Evolutionary conservation across 1,140 invertebrate species (phyloP).

Genomic region (Probaryconus sp.): DNA sequence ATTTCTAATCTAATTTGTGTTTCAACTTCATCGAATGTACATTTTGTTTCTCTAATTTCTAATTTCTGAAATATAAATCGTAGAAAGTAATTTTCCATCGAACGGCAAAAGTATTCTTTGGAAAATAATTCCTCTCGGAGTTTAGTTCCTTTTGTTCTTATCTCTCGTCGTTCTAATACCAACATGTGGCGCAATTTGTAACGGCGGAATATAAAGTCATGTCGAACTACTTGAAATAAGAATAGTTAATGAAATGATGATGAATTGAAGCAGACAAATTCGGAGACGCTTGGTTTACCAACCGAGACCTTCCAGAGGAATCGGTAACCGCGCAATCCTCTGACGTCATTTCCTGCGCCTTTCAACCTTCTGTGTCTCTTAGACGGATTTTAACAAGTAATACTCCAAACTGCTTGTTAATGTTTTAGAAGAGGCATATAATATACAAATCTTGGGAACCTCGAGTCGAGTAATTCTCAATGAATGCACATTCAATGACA

Average conservation of each 20-base stretch:
- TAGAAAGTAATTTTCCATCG: too few relatives aligned
- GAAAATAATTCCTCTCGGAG: too few relatives aligned
- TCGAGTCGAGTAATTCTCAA: too few relatives aligned
- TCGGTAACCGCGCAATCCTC: slow-evolving; percentile 67
- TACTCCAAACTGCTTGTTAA: slow-evolving; percentile 19
- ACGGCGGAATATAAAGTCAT: slow-evolving; percentile 34
- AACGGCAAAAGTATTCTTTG: too few relatives aligned
- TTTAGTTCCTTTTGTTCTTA: too few relatives aligned
- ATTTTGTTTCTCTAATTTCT: too few relatives aligned
- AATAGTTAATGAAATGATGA: slow-evolving; percentile 62
- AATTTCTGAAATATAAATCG: too few relatives aligned
- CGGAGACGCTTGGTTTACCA: slow-evolving; percentile 73
- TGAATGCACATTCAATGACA: too few relatives aligned
- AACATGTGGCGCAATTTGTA: slow-evolving; percentile 20
- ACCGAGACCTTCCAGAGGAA: slow-evolving; percentile 69
- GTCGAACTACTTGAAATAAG: slow-evolving; percentile 46
- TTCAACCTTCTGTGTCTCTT: slow-evolving; percentile 40
- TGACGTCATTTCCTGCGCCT: slow-evolving; percentile 73
- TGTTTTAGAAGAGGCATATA: slow-evolving; percentile 3
- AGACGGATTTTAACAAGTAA: slow-evolving; percentile 27
- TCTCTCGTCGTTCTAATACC: background rate
- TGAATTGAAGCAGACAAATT: slow-evolving; percentile 51
- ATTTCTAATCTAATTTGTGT: too few relatives aligned
- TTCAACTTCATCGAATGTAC: too few relatives aligned
- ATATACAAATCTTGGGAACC: too few relatives aligned